Percentiles rank a stretch among this genome's conserved stretches.
Conservation (phyloP, 1,140 invertebrate species). For the Maconellicoccus hirsutus region DNA sequence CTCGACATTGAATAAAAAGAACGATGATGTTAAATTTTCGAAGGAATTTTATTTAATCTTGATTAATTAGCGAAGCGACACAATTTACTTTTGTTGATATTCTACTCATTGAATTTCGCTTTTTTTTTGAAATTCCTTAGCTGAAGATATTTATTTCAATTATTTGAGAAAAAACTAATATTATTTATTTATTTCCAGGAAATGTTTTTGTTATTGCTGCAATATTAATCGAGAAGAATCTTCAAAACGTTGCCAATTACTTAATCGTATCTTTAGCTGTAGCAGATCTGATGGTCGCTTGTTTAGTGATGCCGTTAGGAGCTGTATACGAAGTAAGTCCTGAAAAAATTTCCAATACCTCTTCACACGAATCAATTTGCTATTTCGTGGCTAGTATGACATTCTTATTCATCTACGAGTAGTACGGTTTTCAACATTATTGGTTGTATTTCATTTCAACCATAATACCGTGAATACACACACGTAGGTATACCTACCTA, state of each 20-base stretch:
- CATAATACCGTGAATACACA: no score
- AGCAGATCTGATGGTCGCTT: constrained; percentile 87
- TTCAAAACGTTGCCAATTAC: constrained; percentile 90
- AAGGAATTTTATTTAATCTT: neutral
- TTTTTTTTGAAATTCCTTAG: neutral
- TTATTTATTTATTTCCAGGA: constrained; percentile 46
- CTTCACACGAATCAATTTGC: no score
- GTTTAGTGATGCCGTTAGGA: constrained; percentile 84
- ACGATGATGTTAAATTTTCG: neutral
- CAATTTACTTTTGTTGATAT: neutral
- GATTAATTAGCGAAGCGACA: neutral
- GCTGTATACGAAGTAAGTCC: constrained; percentile 58
- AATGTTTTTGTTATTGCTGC: constrained; percentile 98
- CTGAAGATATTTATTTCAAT: no score
- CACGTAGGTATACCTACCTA: no score
- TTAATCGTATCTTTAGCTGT: constrained; percentile 85
- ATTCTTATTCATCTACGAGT: no score
- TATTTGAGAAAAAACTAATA: neutral
- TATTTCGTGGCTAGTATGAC: no score
- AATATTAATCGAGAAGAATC: constrained; percentile 82
- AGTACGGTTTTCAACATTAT: no score
- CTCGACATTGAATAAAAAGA: no score
- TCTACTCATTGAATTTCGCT: neutral
- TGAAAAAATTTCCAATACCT: no score
- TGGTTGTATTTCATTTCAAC: no score